phyloP scores from a whole-genome alignment of 2,888 invertebrate species.

The Norana najaformis region DNA sequence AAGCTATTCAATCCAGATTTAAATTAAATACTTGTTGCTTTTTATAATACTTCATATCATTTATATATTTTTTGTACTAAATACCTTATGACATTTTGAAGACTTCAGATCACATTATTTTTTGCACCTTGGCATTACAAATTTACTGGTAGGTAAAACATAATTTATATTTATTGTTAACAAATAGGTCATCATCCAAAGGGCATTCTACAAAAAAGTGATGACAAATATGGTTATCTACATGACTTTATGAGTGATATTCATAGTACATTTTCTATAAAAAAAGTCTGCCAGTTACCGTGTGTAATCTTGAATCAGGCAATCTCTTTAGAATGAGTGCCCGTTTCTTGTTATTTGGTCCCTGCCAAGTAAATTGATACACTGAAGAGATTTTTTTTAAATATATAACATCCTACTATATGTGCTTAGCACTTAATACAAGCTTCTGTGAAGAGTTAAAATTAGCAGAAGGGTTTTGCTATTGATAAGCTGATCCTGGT shows the following conservation, averaged over 20 bases:
- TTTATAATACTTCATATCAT: not conserved
- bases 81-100: not conserved
- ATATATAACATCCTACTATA: too few relatives aligned
- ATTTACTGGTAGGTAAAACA: not conserved
- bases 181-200: not conserved
- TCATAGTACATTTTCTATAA: not conserved
- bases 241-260: not conserved
- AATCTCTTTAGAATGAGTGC: conserved; percentile 52
- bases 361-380: conserved; percentile 46
- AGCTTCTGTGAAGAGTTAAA: too few relatives aligned
- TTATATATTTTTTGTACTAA: not conserved
- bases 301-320: conserved; percentile 52
- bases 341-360: conserved; percentile 53
- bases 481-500: too few relatives aligned
- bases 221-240: not conserved
- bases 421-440: too few relatives aligned
- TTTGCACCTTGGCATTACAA: not conserved
- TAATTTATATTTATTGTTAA: not conserved
- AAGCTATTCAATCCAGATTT: not conserved
- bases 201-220: not conserved
- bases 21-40: not conserved
- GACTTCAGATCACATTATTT: not conserved
- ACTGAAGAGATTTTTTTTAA: not conserved
- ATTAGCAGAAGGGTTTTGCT: too few relatives aligned
- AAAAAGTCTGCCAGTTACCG: conserved; percentile 47